Conservation (phyloP, 2,797 vertebrate species). For the Dendrocincla fuliginosa region DNA sequence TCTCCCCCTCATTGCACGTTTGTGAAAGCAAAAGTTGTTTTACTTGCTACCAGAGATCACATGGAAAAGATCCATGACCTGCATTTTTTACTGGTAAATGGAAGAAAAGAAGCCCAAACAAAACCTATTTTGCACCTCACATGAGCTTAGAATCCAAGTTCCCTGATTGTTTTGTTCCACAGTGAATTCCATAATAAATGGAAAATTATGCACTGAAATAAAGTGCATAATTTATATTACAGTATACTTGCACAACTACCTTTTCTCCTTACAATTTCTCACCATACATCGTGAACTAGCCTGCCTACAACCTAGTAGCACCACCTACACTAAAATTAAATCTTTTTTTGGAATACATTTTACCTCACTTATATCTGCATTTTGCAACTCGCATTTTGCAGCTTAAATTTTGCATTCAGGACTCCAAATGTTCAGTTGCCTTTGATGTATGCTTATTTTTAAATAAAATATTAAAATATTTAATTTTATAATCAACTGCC, state of each 20-base stretch:
- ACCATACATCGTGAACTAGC: neutral
- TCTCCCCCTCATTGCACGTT: neutral
- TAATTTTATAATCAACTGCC: neutral
- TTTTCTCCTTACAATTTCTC: neutral
- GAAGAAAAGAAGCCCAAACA: neutral
- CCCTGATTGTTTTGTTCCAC: neutral
- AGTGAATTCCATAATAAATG: neutral
- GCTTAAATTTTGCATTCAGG: neutral
- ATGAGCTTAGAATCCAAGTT: neutral
- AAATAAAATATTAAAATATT: neutral
- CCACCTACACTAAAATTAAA: neutral
- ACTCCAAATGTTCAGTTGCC: neutral
- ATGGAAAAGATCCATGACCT: neutral
- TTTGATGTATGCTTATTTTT: neutral
- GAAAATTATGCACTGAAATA: neutral
- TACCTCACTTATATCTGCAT: neutral
- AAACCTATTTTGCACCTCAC: neutral
- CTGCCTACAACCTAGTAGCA: neutral
- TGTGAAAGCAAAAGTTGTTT: neutral
- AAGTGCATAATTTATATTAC: neutral
- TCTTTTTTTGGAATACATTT: neutral
- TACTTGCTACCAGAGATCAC: neutral
- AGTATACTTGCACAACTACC: neutral
- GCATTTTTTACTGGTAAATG: neutral
- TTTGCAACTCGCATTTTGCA: neutral